Conservation (phyloP, 2,113 vertebrate species). For the Acanthochromis polyacanthus region DNA sequence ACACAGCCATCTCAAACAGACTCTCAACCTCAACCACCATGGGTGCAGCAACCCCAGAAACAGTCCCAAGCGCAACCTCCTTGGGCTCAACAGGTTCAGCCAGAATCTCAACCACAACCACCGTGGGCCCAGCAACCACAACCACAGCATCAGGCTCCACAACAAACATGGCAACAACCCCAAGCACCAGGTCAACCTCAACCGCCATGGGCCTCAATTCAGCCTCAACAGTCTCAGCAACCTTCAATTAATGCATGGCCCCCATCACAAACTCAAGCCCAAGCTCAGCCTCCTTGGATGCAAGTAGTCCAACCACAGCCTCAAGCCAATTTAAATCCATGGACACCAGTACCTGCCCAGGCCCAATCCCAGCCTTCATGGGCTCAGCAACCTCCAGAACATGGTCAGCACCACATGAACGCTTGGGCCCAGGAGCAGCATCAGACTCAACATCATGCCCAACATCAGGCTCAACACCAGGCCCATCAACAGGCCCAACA, state of each 20-base stretch:
- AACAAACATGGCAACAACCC: conserved; percentile 67
- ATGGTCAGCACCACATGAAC: conserved; percentile 59
- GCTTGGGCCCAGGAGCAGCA: conserved; percentile 78
- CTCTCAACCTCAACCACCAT: conserved; percentile 62
- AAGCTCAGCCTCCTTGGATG: conserved; percentile 73
- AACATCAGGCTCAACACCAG: conserved; percentile 74
- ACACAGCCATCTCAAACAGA: conserved; percentile 61
- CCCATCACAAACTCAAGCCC: conserved; percentile 66
- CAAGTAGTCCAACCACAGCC: conserved; percentile 66
- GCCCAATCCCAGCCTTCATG: conserved; percentile 72
- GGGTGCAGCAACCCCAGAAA: conserved; percentile 66
- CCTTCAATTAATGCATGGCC: conserved; percentile 63
- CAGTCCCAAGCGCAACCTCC: conserved; percentile 70
- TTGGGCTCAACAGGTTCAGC: conserved; percentile 56
- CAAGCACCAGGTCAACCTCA: conserved; percentile 67
- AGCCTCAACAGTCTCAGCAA: conserved; percentile 64
- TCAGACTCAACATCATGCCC: conserved; percentile 71
- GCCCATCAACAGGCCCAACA: conserved; percentile 72
- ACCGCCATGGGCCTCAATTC: conserved; percentile 71
- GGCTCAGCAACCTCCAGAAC: conserved; percentile 70
- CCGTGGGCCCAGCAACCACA: conserved; percentile 75
- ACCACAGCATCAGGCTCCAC: conserved; percentile 59
- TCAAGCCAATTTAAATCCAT: conserved; percentile 72
- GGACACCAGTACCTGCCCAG: conserved; percentile 77
- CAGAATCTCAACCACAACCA: conserved; percentile 62